A percentile compares a stretch with the other conserved stretches of the same genome.
These are phyloP conservation scores for Nothura maculosa DNA, from an alignment of 2,797 vertebrate species.

Conservation along the genomic window DNA sequence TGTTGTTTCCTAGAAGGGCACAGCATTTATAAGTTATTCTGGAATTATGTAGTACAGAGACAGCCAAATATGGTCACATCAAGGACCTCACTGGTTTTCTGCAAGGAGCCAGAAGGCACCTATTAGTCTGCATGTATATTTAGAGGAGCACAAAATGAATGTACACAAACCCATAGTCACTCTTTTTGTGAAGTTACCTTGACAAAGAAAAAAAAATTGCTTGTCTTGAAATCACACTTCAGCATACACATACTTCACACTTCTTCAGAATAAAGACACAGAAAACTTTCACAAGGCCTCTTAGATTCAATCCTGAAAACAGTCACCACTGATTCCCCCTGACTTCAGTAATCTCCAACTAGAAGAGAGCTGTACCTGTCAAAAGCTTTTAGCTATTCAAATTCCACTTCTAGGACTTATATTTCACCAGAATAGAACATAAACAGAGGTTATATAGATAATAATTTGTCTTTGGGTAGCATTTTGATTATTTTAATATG, in stretches of 20 bases:
- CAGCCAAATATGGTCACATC: background rate
- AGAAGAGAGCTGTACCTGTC: background rate
- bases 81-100: constrained; percentile 12
- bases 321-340: background rate
- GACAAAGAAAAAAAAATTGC: background rate
- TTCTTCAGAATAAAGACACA: background rate
- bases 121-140: background rate
- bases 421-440: background rate
- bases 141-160: background rate
- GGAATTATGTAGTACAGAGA: background rate
- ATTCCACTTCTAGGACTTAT: background rate
- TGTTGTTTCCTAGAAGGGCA: background rate
- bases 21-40: constrained; percentile 21
- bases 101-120: constrained; percentile 22
- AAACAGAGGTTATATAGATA: background rate
- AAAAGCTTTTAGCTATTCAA: background rate
- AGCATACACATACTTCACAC: too few species aligned
- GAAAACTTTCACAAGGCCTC: background rate
- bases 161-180: background rate
- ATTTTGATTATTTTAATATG: background rate
- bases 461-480: background rate
- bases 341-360: background rate
- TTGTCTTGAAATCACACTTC: background rate
- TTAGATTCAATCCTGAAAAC: background rate
- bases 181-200: background rate